These are phyloP conservation scores for Heliconius ismenius DNA, from an alignment of 2,888 invertebrate genomes.

Conservation along the genomic window DNA sequence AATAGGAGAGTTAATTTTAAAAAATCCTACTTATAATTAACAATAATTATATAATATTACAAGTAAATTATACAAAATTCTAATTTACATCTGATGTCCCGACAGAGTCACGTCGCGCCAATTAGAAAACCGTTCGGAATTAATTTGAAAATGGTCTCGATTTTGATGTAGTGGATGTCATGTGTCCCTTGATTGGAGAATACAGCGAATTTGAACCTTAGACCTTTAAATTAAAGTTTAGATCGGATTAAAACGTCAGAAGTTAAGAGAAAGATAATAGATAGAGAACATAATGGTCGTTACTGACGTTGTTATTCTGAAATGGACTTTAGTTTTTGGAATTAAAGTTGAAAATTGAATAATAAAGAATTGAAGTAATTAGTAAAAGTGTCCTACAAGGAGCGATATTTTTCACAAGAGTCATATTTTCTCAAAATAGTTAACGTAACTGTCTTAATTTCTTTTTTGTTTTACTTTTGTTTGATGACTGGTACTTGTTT, in stretches of 20 bases:
- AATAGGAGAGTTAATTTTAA: no score
- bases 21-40: not conserved
- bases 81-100: conserved; percentile 64
- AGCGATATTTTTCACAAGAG: conserved; percentile 47
- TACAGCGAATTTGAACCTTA: conserved; percentile 37
- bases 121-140: conserved; percentile 78
- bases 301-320: conserved; percentile 42
- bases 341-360: conserved; percentile 38
- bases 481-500: conserved; percentile 20
- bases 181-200: conserved; percentile 47
- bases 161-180: conserved; percentile 80
- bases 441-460: conserved; percentile 38
- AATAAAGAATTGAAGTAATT: conserved; percentile 50
- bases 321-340: conserved; percentile 33
- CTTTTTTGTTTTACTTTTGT: conserved; percentile 16
- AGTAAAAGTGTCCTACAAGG: conserved; percentile 55
- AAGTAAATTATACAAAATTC: conserved; percentile 63
- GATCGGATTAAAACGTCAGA: conserved; percentile 47
- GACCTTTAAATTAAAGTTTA: conserved; percentile 28
- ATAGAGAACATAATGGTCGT: conserved; percentile 50
- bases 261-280: conserved; percentile 47
- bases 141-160: conserved; percentile 80
- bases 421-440: conserved; percentile 40
- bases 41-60: not conserved
- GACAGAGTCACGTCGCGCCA: conserved; percentile 77